Percentiles rank a stretch among this genome's conserved stretches.
Evolutionary conservation across 2,797 vertebrate species (phyloP).

Genomic region (Danio choprae): DNA sequence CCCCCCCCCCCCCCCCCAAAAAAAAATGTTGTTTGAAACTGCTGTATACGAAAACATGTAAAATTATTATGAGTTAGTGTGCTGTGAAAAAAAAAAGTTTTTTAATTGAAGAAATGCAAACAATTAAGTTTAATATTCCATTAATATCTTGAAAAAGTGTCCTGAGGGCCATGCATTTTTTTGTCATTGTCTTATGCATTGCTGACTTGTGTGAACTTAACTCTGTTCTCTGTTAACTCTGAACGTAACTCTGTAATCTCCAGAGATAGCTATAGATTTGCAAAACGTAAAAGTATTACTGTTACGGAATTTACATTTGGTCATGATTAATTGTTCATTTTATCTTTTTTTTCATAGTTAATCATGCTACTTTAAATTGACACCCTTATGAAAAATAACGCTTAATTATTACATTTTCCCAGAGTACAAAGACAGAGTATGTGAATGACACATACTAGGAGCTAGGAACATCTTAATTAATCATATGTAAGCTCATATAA

Average conservation of each 20-base stretch:
- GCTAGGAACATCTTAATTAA: constrained; percentile 52
- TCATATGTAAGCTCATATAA: constrained; percentile 57
- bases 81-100: background rate
- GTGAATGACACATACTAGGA: constrained; percentile 50
- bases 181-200: background rate
- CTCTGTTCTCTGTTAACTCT: too few species aligned
- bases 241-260: too few species aligned
- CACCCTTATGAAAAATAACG: constrained; percentile 8
- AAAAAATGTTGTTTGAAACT: too few species aligned
- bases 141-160: background rate
- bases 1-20: too few species aligned
- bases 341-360: constrained; percentile 4
- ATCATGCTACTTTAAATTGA: constrained; percentile 25
- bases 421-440: background rate
- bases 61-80: background rate
- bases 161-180: background rate
- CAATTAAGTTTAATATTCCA: background rate
- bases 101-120: background rate
- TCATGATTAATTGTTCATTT: constrained; percentile 18
- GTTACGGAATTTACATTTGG: background rate
- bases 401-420: background rate
- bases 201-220: background rate
- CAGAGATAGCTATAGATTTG: background rate
- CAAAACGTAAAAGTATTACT: background rate
- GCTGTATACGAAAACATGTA: background rate